phyloP scores from a whole-genome alignment of 2,113 vertebrate genomes.

The Saiga tatarica region DNA sequence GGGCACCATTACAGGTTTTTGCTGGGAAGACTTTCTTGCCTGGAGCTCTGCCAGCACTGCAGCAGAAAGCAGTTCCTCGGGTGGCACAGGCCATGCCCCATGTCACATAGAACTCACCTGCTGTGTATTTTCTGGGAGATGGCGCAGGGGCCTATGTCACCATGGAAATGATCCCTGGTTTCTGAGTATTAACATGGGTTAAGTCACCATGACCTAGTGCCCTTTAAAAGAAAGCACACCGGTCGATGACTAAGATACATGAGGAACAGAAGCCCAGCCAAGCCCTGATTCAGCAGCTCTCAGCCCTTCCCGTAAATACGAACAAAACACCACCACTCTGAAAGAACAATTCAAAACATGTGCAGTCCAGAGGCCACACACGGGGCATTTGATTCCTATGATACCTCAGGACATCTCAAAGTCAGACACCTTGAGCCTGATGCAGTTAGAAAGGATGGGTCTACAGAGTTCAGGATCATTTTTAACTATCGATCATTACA shows the following conservation, averaged over 20 bases:
- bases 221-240: conserved; percentile 1
- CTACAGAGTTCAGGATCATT: background rate
- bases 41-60: background rate
- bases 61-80: background rate
- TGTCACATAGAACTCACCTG: background rate
- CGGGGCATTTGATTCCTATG: background rate
- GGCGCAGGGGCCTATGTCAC: background rate
- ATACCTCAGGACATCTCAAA: background rate
- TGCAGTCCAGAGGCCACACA: no score
- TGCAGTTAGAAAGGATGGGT: background rate
- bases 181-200: background rate
- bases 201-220: background rate
- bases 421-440: no score
- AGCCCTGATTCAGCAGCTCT: background rate
- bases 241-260: background rate
- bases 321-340: background rate
- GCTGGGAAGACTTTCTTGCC: background rate
- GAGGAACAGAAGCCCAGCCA: background rate
- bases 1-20: background rate
- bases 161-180: background rate
- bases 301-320: background rate
- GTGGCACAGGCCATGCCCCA: background rate
- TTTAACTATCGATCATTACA: background rate
- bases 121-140: background rate
- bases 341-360: background rate